Percentiles rank a stretch among this genome's conserved stretches.
Evolutionary conservation across 2,797 vertebrate species (phyloP).

Genomic region (Mycteria americana): DNA sequence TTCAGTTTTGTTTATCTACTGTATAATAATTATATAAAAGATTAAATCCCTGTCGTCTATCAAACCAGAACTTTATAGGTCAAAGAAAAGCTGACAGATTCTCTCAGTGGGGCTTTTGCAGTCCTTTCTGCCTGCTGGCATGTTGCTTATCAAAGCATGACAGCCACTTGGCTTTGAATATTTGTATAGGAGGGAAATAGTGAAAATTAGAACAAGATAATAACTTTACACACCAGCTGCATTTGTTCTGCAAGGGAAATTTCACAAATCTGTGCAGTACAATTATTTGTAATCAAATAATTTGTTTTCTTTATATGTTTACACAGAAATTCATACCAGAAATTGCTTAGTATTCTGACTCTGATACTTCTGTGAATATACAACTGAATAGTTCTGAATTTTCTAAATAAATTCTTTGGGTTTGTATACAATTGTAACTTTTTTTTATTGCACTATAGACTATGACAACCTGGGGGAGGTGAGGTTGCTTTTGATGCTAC

Average conservation of each 20-base stretch:
- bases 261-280: background rate
- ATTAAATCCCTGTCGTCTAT: background rate
- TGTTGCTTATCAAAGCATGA: conserved; percentile 32
- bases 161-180: conserved; percentile 10
- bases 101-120: background rate
- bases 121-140: conserved; percentile 28
- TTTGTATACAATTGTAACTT: background rate
- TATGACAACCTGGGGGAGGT: background rate
- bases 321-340: conserved; percentile 2
- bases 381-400: background rate
- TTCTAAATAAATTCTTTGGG: conserved; percentile 41
- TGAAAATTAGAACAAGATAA: conserved; percentile 2
- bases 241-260: conserved; percentile 23
- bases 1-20: background rate
- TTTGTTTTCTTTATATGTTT: conserved; percentile 24
- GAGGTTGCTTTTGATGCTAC: background rate
- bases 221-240: conserved; percentile 6
- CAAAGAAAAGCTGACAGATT: conserved; percentile 29
- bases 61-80: conserved; percentile 13
- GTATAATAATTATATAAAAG: background rate
- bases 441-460: background rate
- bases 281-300: conserved; percentile 27
- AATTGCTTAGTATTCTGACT: background rate
- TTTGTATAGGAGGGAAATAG: background rate
- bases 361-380: background rate